Percentiles rank a stretch among this genome's conserved stretches.
Evolutionary conservation across 2,113 vertebrate species (phyloP).

Genomic region (Rhizomys pruinosus): DNA sequence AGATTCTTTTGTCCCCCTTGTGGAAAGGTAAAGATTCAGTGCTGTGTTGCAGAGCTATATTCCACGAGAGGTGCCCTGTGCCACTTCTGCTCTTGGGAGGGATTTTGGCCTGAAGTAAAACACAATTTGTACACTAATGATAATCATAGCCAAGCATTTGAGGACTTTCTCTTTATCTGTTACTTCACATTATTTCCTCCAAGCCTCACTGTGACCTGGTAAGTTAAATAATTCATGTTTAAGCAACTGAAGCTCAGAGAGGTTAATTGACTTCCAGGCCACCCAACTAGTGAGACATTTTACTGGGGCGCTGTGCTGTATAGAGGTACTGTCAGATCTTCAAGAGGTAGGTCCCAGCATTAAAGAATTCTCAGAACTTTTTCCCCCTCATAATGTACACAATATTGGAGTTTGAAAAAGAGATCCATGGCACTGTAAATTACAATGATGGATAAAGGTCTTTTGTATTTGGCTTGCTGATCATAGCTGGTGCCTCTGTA

Average conservation of each 20-base stretch:
- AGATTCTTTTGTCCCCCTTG: slow-evolving; percentile 56
- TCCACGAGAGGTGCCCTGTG: not conserved
- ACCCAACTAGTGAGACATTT: slow-evolving; percentile 33
- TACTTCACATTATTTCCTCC: slow-evolving; percentile 53
- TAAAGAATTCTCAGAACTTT: slow-evolving; percentile 53
- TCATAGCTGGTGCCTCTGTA: slow-evolving; percentile 16
- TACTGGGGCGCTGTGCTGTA: slow-evolving; percentile 27
- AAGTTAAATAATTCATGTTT: slow-evolving; percentile 67
- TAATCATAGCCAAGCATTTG: slow-evolving; percentile 43
- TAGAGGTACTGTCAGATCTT: slow-evolving; percentile 53
- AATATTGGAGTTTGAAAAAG: slow-evolving; percentile 59
- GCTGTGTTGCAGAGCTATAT: not conserved
- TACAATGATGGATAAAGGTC: slow-evolving; percentile 65
- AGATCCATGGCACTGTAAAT: slow-evolving; percentile 56
- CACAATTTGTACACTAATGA: slow-evolving; percentile 43
- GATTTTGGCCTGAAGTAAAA: slow-evolving; percentile 56
- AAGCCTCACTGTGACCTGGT: slow-evolving; percentile 16
- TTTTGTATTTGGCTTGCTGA: slow-evolving; percentile 69
- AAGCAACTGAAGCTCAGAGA: slow-evolving; percentile 57
- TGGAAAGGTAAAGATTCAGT: slow-evolving; percentile 51
- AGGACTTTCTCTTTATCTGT: not conserved
- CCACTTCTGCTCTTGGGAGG: slow-evolving; percentile 53
- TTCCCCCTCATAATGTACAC: not conserved
- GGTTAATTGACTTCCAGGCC: slow-evolving; percentile 76
- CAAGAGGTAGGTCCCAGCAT: slow-evolving; percentile 24